Percentiles rank a stretch among this genome's conserved stretches.
Conservation (phyloP, 2,113 vertebrate genomes). For the Empidonax traillii region DNA sequence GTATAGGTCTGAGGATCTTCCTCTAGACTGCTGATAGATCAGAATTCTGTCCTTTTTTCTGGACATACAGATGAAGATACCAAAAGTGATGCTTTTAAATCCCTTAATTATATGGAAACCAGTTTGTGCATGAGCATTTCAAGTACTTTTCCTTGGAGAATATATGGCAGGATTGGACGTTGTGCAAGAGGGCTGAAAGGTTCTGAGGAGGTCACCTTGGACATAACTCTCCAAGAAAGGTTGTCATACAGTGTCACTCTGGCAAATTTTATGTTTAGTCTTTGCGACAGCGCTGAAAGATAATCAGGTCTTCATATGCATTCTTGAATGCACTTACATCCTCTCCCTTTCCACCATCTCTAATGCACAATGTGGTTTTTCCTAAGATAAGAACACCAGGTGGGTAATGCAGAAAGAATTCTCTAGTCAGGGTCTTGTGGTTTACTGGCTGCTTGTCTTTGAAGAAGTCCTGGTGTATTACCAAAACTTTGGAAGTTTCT, state of each 20-base stretch:
- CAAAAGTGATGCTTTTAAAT: neutral
- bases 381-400: neutral
- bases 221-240: neutral
- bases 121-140: fast-evolving
- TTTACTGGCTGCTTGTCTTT: neutral
- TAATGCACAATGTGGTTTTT: fast-evolving
- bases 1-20: neutral
- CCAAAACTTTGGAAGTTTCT: neutral
- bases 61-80: neutral
- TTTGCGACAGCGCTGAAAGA: fast-evolving
- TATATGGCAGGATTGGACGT: fast-evolving
- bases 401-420: neutral
- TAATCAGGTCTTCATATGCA: fast-evolving
- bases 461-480: neutral
- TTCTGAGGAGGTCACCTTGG: neutral
- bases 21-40: neutral
- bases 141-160: neutral
- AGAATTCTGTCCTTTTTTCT: neutral
- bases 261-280: neutral
- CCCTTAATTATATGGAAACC: neutral
- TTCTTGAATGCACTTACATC: fast-evolving
- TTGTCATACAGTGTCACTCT: neutral
- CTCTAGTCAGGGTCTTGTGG: fast-evolving
- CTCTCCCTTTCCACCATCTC: neutral
- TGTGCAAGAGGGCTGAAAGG: neutral